Conservation (phyloP, 1,140 invertebrate genomes). For the Armadillidium nasatum region DNA sequence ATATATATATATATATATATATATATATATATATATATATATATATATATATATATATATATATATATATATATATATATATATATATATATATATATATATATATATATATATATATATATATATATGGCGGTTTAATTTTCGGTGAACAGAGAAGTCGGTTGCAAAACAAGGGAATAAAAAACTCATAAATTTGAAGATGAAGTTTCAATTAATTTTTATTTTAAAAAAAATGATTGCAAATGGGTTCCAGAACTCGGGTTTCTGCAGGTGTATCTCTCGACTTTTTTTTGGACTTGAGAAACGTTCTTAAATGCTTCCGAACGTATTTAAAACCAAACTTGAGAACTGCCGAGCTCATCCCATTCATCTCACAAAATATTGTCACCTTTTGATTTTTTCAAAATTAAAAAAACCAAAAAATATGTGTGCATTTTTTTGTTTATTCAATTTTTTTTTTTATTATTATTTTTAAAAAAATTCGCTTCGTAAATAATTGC, state of each 20-base stretch:
- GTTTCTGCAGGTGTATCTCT: slow-evolving; percentile 12
- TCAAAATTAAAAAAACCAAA: neutral
- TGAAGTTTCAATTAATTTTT: neutral
- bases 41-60: too few species aligned
- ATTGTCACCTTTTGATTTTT: slow-evolving; percentile 4
- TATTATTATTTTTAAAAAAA: too few species aligned
- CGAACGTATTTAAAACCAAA: neutral
- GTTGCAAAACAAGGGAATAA: too few species aligned
- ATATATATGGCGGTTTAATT: too few species aligned
- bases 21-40: too few species aligned
- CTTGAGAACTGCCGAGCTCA: neutral
- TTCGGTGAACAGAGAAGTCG: too few species aligned
- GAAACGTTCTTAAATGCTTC: too few species aligned
- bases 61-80: neutral
- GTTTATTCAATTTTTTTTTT: neutral
- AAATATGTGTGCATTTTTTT: neutral
- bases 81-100: neutral
- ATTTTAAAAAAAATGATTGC: neutral
- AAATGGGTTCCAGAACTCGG: neutral
- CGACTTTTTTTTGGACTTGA: neutral
- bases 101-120: too few species aligned
- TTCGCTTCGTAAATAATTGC: too few species aligned
- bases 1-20: too few species aligned
- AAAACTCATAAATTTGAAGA: too few species aligned
- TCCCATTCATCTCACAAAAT: neutral